These are phyloP conservation scores for Girardinus metallicus DNA, from an alignment of 2,797 vertebrate genomes.

Conservation along the genomic window DNA sequence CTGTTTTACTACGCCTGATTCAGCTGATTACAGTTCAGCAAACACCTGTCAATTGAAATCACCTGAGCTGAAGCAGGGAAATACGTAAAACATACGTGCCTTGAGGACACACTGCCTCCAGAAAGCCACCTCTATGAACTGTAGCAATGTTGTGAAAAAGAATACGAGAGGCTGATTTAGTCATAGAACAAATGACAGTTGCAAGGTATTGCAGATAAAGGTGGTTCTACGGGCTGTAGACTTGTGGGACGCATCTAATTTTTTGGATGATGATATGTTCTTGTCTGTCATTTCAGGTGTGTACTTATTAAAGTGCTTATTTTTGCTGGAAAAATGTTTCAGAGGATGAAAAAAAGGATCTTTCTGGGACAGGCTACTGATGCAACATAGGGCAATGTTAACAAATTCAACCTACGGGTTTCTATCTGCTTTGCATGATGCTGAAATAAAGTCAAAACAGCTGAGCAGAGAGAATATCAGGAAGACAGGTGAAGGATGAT, in stretches of 20 bases:
- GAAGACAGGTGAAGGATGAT: constrained; percentile 16
- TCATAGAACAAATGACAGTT: background rate
- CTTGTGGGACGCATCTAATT: background rate
- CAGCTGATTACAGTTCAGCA: no score
- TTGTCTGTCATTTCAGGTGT: constrained; percentile 1
- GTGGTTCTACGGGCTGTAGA: background rate
- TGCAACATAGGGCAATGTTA: constrained; percentile 49
- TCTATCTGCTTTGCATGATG: constrained; percentile 19
- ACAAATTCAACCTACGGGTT: constrained; percentile 22
- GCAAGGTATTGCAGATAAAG: background rate
- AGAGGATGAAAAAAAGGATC: constrained; percentile 19
- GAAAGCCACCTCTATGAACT: background rate
- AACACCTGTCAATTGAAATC: no score
- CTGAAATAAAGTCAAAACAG: constrained; percentile 28
- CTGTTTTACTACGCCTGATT: no score
- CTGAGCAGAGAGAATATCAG: background rate
- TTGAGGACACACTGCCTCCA: background rate
- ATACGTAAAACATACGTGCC: no score
- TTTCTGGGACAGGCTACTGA: constrained; percentile 40
- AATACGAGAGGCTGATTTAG: background rate
- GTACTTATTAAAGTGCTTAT: constrained; percentile 2
- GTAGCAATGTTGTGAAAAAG: background rate
- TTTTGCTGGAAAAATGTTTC: constrained; percentile 16
- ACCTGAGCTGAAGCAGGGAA: no score
- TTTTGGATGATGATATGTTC: background rate